phyloP scores from a whole-genome alignment of 2,797 vertebrate species.

The Amazona finschi region DNA sequence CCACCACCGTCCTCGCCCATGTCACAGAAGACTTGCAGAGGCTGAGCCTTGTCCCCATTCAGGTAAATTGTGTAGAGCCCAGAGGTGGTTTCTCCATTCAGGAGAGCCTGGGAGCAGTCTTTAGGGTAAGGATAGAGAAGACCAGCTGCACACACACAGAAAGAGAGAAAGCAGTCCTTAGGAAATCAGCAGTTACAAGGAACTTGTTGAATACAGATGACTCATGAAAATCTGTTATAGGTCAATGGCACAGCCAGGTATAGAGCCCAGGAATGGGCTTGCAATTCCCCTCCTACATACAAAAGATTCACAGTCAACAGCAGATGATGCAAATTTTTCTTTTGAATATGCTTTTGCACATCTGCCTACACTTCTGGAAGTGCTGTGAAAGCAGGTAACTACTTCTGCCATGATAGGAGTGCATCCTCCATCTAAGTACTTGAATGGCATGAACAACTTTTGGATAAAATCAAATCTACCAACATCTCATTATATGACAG shows the following conservation, averaged over 20 bases:
- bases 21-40: conserved; percentile 91
- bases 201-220: background rate
- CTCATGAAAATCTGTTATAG: background rate
- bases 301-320: background rate
- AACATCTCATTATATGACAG: background rate
- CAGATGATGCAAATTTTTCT: background rate
- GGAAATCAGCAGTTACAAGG: background rate
- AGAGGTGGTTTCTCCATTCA: conserved; percentile 88
- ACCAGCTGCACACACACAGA: conserved; percentile 77
- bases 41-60: conserved; percentile 85
- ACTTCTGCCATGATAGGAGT: background rate
- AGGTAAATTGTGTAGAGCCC: conserved; percentile 89
- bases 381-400: background rate
- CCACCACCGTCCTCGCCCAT: conserved; percentile 93
- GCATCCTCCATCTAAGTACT: background rate
- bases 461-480: background rate
- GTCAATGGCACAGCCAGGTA: background rate
- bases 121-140: conserved; percentile 89
- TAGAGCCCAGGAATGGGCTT: background rate
- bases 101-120: conserved; percentile 92
- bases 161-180: background rate
- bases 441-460: background rate
- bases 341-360: background rate
- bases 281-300: background rate
- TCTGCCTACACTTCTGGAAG: background rate